Percentiles rank a stretch among this genome's conserved stretches.
Evolutionary conservation across 92 coral and sea anemone species (phyloP).

Genomic region (Siderastrea siderea): DNA sequence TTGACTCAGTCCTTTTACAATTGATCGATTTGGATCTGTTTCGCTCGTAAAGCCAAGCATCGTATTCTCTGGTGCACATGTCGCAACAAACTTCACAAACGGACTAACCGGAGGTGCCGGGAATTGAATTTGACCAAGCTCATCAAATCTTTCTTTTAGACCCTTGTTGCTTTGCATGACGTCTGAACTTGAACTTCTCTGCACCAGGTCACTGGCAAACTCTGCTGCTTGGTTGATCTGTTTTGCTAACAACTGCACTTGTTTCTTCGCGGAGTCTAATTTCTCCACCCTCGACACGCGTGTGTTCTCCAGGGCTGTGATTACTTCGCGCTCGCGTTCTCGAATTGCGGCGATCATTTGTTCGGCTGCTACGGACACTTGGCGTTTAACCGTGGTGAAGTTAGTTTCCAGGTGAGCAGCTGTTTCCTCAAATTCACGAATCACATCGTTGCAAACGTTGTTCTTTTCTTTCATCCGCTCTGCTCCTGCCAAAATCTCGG

Average conservation of each 20-base stretch:
- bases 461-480: not conserved
- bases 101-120: conserved; percentile 1
- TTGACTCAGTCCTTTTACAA: not conserved
- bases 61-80: not conserved
- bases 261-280: not conserved
- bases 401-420: not conserved
- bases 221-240: conserved; percentile 16
- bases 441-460: not conserved
- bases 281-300: conserved; percentile 14
- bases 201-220: not conserved
- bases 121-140: not conserved
- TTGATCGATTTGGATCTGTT: not conserved
- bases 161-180: conserved; percentile 9
- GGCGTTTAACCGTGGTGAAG: not conserved
- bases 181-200: conserved; percentile 6
- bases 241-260: not conserved
- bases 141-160: not conserved
- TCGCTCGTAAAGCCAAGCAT: not conserved
- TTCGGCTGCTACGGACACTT: conserved; percentile 7
- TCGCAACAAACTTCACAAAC: not conserved
- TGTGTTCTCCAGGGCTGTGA: conserved; percentile 13
- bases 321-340: conserved; percentile 18
- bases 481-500: not conserved
- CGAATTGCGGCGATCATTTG: not conserved
- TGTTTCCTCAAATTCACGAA: not conserved